phyloP scores from a whole-genome alignment of 2,113 vertebrate species.

The Conger conger region DNA sequence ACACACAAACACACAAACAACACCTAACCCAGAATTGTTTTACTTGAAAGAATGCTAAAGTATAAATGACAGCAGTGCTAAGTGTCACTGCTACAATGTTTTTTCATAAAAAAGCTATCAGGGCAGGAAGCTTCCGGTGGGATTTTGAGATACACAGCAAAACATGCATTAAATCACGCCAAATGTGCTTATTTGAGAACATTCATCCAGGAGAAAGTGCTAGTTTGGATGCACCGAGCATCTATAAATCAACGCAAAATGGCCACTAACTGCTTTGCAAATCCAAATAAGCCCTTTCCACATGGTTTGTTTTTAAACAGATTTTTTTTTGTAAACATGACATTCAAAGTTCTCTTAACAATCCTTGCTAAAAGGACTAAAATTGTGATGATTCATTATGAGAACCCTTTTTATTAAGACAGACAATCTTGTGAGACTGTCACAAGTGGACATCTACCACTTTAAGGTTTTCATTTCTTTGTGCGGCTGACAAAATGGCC shows the following conservation, averaged over 20 bases:
- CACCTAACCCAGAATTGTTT: not conserved
- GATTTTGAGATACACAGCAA: not conserved
- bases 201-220: not conserved
- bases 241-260: not conserved
- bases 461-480: too few species aligned
- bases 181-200: not conserved
- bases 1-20: conserved; percentile 6
- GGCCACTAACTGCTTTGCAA: not conserved
- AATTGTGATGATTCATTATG: too few species aligned
- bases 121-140: not conserved
- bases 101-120: not conserved
- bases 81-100: not conserved
- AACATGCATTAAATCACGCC: not conserved
- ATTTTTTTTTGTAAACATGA: too few species aligned
- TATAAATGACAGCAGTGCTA: not conserved
- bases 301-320: too few species aligned
- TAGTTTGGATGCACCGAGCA: not conserved
- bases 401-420: too few species aligned
- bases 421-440: too few species aligned
- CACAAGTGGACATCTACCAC: too few species aligned
- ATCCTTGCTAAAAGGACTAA: too few species aligned
- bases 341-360: too few species aligned
- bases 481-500: too few species aligned
- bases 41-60: not conserved
- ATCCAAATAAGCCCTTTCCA: not conserved